Evolutionary conservation across 2,888 invertebrate species (phyloP).

Genomic region (Drosophila anomalata): DNA sequence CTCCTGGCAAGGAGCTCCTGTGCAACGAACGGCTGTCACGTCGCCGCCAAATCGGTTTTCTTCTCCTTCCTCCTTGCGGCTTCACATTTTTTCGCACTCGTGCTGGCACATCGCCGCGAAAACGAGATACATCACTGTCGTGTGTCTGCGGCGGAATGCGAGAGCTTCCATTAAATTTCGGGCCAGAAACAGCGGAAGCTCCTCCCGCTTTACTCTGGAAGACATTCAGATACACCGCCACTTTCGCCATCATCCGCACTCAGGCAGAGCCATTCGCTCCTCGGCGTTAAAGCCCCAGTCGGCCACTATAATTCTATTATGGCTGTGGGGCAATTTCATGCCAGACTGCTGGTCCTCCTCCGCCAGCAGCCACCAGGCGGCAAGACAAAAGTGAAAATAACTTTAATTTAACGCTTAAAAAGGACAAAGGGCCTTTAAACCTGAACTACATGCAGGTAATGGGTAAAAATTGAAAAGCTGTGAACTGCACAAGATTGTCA

Average conservation of each 20-base stretch:
- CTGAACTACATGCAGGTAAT: too few relatives aligned
- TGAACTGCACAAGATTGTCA: too few relatives aligned
- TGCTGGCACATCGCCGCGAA: background rate
- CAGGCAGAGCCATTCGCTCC: background rate
- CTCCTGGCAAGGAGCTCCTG: conserved; percentile 20
- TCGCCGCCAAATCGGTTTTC: conserved; percentile 53
- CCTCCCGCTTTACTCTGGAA: background rate
- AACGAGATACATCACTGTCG: conserved; percentile 69
- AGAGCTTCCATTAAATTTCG: conserved; percentile 59
- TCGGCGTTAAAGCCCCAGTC: conserved; percentile 41
- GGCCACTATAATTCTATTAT: conserved; percentile 74
- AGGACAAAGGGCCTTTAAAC: too few relatives aligned
- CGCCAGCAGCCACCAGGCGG: background rate
- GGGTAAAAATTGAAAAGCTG: too few relatives aligned
- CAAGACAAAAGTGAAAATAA: background rate
- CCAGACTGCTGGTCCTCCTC: conserved; percentile 3
- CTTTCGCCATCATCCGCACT: background rate
- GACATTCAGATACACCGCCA: background rate
- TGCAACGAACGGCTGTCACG: conserved; percentile 63
- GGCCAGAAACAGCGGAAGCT: conserved; percentile 55
- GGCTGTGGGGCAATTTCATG: conserved; percentile 71
- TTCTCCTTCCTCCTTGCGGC: conserved; percentile 45
- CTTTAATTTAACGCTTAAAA: too few relatives aligned
- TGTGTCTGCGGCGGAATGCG: conserved; percentile 13
- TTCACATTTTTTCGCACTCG: conserved; percentile 34